Evolutionary conservation across 2,888 invertebrate species (phyloP), one percentile per base, ranked within the genome.

Genomic region (Caenorhabditis angaria): DNA sequence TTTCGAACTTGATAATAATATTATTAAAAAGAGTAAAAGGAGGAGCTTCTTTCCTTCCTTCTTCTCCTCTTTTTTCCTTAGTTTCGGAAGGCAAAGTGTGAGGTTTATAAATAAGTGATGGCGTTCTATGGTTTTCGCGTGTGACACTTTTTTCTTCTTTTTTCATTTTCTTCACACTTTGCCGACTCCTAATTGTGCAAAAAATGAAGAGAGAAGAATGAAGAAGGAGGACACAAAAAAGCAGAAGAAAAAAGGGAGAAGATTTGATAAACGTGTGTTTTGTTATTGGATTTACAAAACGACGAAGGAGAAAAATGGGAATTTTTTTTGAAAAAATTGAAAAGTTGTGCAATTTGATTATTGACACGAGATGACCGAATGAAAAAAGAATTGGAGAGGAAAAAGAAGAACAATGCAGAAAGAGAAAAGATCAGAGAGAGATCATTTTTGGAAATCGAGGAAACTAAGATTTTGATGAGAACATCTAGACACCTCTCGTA

Each of bases 61-160:
- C 24, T 51, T 4, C 22, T n/a, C 22, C 22, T n/a, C 35, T 35
- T 14, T 35, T 35, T 14, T 35, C 35, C 14, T 10, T 35, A 35
- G 14, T 24, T 51, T 51, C 25, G 25, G 6, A 51, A 22, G 51
- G 2, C 24, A 54, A 54, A 54, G 54, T 54, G 54, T 27, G 54
- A 27, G 25, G 71, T 71, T 71, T 71, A 71, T 71, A 65, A 71
- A 71, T 71, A 67, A 71, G 67, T 71, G 71, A 71, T 71, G 61
- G 71, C 64, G 71, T 71, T 71, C 71, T 71, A 67, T 71, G 71
- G 70, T 70, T 70, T 70, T 70, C 60, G 70, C 70, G 70, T 70
- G 70, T 64, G 59, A 63, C 69, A 68, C 64, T 50, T 55, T 53
- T 64, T 35, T 69, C 60, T 60, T 59, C 61, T 60, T 51, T 51